These are phyloP conservation scores for Chrysolophus pictus DNA, from an alignment of 2,797 vertebrate species.

Conservation along the genomic window DNA sequence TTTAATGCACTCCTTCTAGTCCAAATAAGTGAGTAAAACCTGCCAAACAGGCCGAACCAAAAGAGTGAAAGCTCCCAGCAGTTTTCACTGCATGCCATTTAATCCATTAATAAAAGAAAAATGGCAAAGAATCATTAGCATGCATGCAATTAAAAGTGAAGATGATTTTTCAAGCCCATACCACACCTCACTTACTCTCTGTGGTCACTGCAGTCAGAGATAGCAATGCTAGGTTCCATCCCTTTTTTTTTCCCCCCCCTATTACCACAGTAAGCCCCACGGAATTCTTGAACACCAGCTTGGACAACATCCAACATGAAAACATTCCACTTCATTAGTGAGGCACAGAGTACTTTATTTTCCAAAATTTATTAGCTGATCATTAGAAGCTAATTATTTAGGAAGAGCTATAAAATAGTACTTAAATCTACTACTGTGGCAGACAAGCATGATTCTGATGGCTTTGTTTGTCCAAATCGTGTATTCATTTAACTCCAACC, in stretches of 20 bases:
- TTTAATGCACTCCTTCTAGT: neutral
- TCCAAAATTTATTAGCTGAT: conserved; percentile 13
- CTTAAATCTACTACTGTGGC: conserved; percentile 5
- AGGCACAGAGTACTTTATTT: conserved; percentile 4
- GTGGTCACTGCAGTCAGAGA: neutral
- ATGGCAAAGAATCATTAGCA: neutral
- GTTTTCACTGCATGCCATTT: neutral
- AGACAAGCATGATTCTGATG: conserved; percentile 17
- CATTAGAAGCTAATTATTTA: conserved; percentile 57
- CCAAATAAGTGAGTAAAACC: neutral
- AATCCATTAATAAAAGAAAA: neutral
- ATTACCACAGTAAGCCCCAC: neutral
- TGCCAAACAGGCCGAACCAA: neutral
- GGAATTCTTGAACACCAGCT: neutral
- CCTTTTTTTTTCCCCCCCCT: neutral
- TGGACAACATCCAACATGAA: conserved; percentile 13
- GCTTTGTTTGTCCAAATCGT: conserved; percentile 30
- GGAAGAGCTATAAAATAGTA: conserved; percentile 28
- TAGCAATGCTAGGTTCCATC: neutral
- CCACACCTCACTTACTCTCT: neutral
- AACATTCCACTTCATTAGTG: neutral
- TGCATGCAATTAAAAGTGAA: neutral
- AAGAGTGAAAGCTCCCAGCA: neutral
- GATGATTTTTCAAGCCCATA: neutral
- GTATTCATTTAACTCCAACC: conserved; percentile 40